These are phyloP conservation scores for Punctoribates punctum DNA, from an alignment of 2,888 invertebrate species.

Conservation along the genomic window DNA sequence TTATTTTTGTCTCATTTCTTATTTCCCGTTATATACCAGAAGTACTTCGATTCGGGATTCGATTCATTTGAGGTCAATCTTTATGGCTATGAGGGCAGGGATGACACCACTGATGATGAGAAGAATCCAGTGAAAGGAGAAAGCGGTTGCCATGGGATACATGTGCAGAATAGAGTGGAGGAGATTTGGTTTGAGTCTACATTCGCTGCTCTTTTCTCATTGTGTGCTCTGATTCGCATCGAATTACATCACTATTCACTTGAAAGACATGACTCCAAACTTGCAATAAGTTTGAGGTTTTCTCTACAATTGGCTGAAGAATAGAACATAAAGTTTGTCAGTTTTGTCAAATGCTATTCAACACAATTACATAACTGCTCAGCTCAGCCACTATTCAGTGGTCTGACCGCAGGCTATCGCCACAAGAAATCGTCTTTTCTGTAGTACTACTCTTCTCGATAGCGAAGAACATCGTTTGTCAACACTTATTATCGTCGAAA, in stretches of 20 bases:
- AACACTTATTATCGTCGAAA: conserved; percentile 11
- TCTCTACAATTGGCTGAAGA: background rate
- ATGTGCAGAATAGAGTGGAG: background rate
- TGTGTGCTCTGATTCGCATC: conserved; percentile 5
- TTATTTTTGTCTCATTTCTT: background rate
- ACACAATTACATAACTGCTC: background rate
- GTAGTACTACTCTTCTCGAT: background rate
- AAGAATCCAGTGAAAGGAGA: background rate
- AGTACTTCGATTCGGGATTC: background rate
- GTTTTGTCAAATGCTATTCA: background rate
- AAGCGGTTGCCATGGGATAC: background rate
- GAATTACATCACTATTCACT: conserved; percentile 17
- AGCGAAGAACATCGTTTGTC: background rate
- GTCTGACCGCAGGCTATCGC: conserved; percentile 4
- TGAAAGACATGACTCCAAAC: background rate
- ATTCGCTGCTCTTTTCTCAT: conserved; percentile 15
- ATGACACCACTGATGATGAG: conserved; percentile 23
- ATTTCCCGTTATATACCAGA: background rate
- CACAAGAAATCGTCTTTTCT: background rate
- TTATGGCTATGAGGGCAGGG: conserved; percentile 18
- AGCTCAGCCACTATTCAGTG: background rate
- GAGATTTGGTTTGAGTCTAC: conserved; percentile 12
- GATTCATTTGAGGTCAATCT: conserved; percentile 25
- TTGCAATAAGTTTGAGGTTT: conserved; percentile 16
- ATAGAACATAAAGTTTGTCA: conserved; percentile 1